A percentile compares a stretch with the other conserved stretches of the same genome.
phyloP scores from a whole-genome alignment of 1,140 invertebrate species.

The Achroia grisella region DNA sequence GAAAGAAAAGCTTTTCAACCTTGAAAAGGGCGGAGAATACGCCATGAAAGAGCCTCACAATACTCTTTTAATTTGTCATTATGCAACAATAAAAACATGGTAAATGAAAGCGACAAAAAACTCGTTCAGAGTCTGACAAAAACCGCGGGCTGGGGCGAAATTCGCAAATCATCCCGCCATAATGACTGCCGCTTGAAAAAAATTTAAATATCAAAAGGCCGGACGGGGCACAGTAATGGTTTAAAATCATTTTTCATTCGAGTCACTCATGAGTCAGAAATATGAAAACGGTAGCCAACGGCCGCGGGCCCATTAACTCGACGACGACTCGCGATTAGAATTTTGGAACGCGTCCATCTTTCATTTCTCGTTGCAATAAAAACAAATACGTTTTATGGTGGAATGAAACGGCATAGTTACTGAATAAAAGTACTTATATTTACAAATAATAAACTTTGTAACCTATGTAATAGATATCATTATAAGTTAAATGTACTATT shows the following conservation, averaged over 20 bases:
- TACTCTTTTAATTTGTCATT: constrained; percentile 72
- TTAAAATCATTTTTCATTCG: constrained; percentile 73
- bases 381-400: constrained; percentile 8
- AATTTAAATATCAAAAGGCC: constrained; percentile 73
- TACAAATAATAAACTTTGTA: neutral
- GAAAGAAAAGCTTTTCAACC: constrained; percentile 40
- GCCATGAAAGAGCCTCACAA: constrained; percentile 64
- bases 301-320: constrained; percentile 57
- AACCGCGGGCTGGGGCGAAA: constrained; percentile 63
- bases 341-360: constrained; percentile 54
- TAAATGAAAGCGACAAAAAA: constrained; percentile 70
- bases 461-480: too few relatives aligned
- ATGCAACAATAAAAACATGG: constrained; percentile 69
- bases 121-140: constrained; percentile 57
- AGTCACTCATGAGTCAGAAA: constrained; percentile 65
- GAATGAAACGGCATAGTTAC: too few relatives aligned
- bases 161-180: constrained; percentile 68
- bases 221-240: constrained; percentile 70
- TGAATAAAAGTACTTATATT: constrained; percentile 16
- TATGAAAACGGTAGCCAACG: constrained; percentile 68
- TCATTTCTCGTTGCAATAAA: constrained; percentile 24
- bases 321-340: constrained; percentile 43
- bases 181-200: constrained; percentile 71
- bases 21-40: constrained; percentile 51
- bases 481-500: too few relatives aligned